Evolutionary conservation across 1,140 invertebrate species (phyloP), one percentile per base, ranked within the genome.

Genomic region (Drosophila suzukii): DNA sequence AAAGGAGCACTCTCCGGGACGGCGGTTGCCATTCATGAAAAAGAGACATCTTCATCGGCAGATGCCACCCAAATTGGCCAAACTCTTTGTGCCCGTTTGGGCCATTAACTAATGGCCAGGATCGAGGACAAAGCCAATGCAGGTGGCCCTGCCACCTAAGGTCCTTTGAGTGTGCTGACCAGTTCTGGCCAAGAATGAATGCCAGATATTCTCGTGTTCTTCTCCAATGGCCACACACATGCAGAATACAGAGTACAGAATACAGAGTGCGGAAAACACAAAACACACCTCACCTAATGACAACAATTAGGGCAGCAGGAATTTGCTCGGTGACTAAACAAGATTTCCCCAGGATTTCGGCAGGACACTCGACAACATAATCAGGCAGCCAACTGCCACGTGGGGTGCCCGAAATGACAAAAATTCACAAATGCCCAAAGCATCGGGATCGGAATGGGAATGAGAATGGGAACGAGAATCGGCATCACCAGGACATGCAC

Each of bases 261-360:
- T 38, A 12, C 36, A 10, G 32, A 34, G 8, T 34, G 8, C 32
- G 32, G 32, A 47, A 12, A 10, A 32, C 27, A 30, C 50, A 17
- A 17, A 17, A 53, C 32, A 53, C 50, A 53, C 50, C 50, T 53
- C 59, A 32, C 75, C 66, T 86, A 82, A 86, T 86, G 83, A 82
- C 70, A 86, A 88, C 83, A 86, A 88, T 86, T 86, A 86, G 83
- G 78, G 75, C 84, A 86, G 51, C 61, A 53, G 46, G 60, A 75
- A 63, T 63, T 44, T 46, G 44, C 27, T 11, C 27, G 49, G 46
- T 68, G 65, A 66, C 65, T 68, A 68, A 68, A 68, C 65, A 66
- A 36, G 44, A 62, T 62, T 63, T 59, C 57, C 44, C 6, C 75
- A 70, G 75, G 67, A 61, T 5, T 53, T 36, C 30, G 50, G 54